Evolutionary conservation across 2,888 invertebrate species (phyloP).

Genomic region (Drosophila nigricruria): DNA sequence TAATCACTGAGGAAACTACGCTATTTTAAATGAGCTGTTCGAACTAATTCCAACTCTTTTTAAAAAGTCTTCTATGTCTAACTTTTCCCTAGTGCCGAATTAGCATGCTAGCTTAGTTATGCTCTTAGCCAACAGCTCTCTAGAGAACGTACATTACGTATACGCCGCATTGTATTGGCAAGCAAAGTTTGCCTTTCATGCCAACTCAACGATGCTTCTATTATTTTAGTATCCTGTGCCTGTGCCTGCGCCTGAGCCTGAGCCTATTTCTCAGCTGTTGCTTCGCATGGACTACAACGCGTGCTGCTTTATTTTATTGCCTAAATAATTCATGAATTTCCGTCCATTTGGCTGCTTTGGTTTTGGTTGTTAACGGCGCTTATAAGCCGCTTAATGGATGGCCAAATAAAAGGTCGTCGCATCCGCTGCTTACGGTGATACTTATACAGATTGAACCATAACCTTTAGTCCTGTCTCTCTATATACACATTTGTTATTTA

Average conservation of each 20-base stretch:
- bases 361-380: slow-evolving; percentile 36
- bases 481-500: slow-evolving; percentile 54
- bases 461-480: slow-evolving; percentile 21
- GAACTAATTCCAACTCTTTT: background rate
- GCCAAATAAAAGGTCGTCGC: slow-evolving; percentile 68
- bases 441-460: slow-evolving; percentile 24
- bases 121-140: slow-evolving; percentile 1
- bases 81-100: slow-evolving; percentile 18
- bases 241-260: background rate
- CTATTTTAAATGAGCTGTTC: background rate
- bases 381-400: slow-evolving; percentile 75
- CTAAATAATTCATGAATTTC: slow-evolving; percentile 59
- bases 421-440: slow-evolving; percentile 40
- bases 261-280: slow-evolving; percentile 25
- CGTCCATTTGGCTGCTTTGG: slow-evolving; percentile 4
- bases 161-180: slow-evolving; percentile 36
- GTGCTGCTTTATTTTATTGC: slow-evolving; percentile 27
- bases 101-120: slow-evolving; percentile 16
- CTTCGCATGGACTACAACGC: slow-evolving; percentile 10
- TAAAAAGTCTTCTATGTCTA: background rate
- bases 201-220: background rate
- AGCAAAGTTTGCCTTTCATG: slow-evolving; percentile 9
- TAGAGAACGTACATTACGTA: slow-evolving; percentile 28
- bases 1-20: background rate
- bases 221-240: background rate